These are phyloP conservation scores for Lamproptera curius DNA, from an alignment of 2,888 invertebrate species.

Conservation along the genomic window DNA sequence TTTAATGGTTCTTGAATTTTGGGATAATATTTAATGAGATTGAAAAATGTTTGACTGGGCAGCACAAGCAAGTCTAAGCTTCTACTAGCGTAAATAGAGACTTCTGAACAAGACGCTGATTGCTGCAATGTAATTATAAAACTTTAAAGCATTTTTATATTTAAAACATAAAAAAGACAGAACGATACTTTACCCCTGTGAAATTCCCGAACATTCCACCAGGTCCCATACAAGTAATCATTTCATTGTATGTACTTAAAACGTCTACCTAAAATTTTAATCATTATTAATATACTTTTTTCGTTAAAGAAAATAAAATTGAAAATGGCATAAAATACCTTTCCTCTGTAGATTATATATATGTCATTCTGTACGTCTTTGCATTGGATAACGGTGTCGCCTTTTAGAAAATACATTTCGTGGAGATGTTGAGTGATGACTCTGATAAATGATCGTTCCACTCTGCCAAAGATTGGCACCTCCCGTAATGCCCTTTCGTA, in stretches of 20 bases:
- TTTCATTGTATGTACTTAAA: conserved; percentile 66
- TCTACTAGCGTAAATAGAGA: conserved; percentile 65
- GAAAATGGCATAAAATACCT: conserved; percentile 42
- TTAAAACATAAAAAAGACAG: background rate
- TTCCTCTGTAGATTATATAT: conserved; percentile 72
- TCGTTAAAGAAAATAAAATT: no score
- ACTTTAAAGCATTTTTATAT: background rate
- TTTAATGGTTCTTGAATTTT: conserved; percentile 62
- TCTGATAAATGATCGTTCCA: conserved; percentile 74
- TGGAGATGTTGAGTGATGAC: conserved; percentile 71
- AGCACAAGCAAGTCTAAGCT: conserved; percentile 62
- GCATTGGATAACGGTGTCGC: conserved; percentile 67
- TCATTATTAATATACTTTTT: no score
- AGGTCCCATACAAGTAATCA: conserved; percentile 72
- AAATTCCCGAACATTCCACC: conserved; percentile 76
- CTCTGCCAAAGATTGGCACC: conserved; percentile 73
- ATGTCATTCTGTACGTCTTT: conserved; percentile 68
- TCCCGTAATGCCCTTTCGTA: conserved; percentile 71
- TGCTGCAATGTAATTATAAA: conserved; percentile 39
- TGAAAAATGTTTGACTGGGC: conserved; percentile 64
- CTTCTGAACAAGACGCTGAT: conserved; percentile 58
- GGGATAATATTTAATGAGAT: conserved; percentile 62
- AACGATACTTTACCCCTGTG: conserved; percentile 50
- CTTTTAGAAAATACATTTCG: conserved; percentile 71
- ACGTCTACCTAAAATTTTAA: conserved; percentile 61